phyloP scores from a whole-genome alignment of 2,888 invertebrate species.

The Sarcophaga carnaria region DNA sequence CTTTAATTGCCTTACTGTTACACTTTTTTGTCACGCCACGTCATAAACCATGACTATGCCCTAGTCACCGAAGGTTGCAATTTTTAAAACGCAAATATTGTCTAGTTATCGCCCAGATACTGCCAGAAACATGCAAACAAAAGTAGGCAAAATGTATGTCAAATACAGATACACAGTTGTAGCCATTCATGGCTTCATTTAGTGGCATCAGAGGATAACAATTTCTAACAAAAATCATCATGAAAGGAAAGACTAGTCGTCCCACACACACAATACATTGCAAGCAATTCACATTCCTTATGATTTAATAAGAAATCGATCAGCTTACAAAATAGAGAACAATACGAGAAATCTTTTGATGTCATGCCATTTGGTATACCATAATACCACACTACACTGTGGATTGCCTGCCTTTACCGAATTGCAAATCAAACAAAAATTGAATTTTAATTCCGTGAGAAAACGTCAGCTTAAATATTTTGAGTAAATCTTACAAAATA shows the following conservation, averaged over 20 bases:
- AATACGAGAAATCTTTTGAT: neutral
- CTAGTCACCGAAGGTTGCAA: too few species aligned
- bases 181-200: too few species aligned
- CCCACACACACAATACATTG: neutral
- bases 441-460: neutral
- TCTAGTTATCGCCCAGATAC: too few species aligned
- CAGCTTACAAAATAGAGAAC: conserved; percentile 39
- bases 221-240: conserved; percentile 32
- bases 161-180: too few species aligned
- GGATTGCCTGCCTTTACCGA: conserved; percentile 32
- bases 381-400: conserved; percentile 23
- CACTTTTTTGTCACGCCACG: too few species aligned
- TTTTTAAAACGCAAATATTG: too few species aligned
- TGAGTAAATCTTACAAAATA: conserved; percentile 68
- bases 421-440: conserved; percentile 43
- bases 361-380: conserved; percentile 55
- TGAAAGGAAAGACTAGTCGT: too few species aligned
- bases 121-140: too few species aligned
- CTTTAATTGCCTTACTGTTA: too few species aligned
- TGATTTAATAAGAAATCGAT: conserved; percentile 57
- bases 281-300: conserved; percentile 39
- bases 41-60: too few species aligned
- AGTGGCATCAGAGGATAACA: conserved; percentile 35
- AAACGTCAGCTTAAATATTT: conserved; percentile 70
- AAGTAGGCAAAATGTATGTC: too few species aligned